Base-by-base conservation (phyloP, 2,113 vertebrate genomes). In the Marmota monax region DNA sequence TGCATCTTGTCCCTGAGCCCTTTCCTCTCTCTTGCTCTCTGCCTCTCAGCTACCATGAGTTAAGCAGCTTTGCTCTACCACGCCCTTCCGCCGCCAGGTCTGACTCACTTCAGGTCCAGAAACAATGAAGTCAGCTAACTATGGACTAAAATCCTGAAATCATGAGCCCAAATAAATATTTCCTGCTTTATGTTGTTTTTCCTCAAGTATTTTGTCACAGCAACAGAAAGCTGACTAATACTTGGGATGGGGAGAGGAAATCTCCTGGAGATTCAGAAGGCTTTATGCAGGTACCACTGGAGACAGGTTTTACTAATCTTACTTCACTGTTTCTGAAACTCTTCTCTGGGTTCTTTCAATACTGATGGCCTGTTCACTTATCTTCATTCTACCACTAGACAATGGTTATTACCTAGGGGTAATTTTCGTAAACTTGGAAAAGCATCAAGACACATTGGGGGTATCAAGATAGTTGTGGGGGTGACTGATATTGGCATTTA, bases 281-380 rank as follows among this genome's bases (percentile, higher is more conserved):
- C 37, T 96, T 51, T 20, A 63, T n/a, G 51, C 1, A 25, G 42
- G 29, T 1, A 37, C 13, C 13, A 23, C 51, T 45, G 9, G 83
- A 96, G 93, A 53, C 7, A 39, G 11, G 34, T 84, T 92, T 90
- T 87, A 84, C 76, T 56, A 63, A 78, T 9, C 48, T 87, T 27
- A 61, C 14, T 37, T 63, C 16, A 13, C 17, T 56, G 10, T 74
- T 58, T 86, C n/a, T 25, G 73, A 72, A 37, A 20, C n/a, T 7
- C 34, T 86, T 63, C 27, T 45, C 69, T 45, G 29, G 73, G 27
- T 76, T 83, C 74, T 76, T 89, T 93, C 69, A 37, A 7, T 86
- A 67, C 53, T 82, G 42, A 88, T 11, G 22, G 5, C 22, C 45
- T 51, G 4, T 27, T 77, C 32, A 42, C 5, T 70, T 65, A 67